Evolutionary conservation across 1,140 invertebrate genomes (phyloP), one percentile per base, ranked within the genome.

Genomic region (Trichonephila clavipes): DNA sequence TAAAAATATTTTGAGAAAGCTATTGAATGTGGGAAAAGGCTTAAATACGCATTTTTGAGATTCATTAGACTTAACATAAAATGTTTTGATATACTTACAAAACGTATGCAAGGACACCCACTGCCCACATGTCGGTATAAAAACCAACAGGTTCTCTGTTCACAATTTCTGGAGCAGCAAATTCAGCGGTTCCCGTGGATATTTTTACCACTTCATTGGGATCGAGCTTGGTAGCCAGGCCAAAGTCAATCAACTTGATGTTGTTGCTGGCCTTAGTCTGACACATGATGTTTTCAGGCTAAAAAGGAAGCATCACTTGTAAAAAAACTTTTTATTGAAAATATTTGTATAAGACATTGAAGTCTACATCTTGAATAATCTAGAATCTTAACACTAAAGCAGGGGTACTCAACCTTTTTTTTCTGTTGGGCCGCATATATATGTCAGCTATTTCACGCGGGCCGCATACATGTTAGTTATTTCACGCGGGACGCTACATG

Each of bases 51-150:
- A 51, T 5, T 7, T 6, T 51, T 51, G 51, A 51, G 10, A 51
- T 51, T 51, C 7, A 12, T 51, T 51, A 0, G 7, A 10, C 0
- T 51, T 5, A 0, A 10, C 0, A 51, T 8, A 69, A 24, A 28
- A 3, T 3, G 2, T 40, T 40, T 40, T 40, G 2, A 34, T 34
- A 59, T 66, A 93, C 92, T 86, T 90, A 94, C 97, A 99, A 96
- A 72, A 99, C 99, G 96, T 99, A 99, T 59, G 98, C 97, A 0
- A 99, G 96, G 7, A 99, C 99, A 95, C 99, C 99, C 58, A 99
- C 98, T 62, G 99, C 99, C 99, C 99, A 99, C 99, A 99, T 99
- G 95, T 99, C 99, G 0, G 99, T 99, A 96, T 99, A 99, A 96
- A 99, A 99, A 34, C 99, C 99, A 94, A 99, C 99, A 4, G 99